Evolutionary conservation across 2,113 vertebrate species (phyloP), one percentile per base, ranked within the genome.

Genomic region (Myotis davidii): DNA sequence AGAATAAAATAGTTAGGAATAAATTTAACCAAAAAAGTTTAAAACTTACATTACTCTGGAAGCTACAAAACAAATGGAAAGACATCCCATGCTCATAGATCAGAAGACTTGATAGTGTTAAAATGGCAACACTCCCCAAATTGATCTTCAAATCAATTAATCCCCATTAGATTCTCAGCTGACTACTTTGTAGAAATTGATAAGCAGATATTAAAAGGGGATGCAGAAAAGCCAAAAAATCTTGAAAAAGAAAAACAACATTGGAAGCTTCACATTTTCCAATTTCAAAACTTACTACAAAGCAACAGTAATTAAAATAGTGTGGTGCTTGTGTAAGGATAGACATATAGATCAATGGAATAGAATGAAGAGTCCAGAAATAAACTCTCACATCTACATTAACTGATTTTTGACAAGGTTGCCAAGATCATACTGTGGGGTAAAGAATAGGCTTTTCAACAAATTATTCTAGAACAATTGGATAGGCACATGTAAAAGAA

Each of bases 31-130:
- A 29, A 23, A 50, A 48, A 81, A 61, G 27, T 42, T 7, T 13
- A 48, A 81, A 69, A 39, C 4, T 27, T 42, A 37, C 27, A n/a
- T 18, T 67, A 78, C 29, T 48, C 10, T 32, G 14, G 56, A 85
- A 88, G 88, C 32, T n/a, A 73, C 20, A 85, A 85, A 89, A 59
- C 9, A 67, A 83, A 61, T 65, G 23, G 21, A 91, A 94, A 94
- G 59, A 61, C 25, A 87, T 61, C 16, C 37, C 29, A 76, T 11
- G 18, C 54, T 76, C 32, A 37, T 21, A 18, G 61, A 42, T 56
- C 29, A 10, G 64, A 72, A 83, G 23, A 78, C 34, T 45, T 52
- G 16, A n/a, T 25, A 61, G 11, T 27, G 3, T 37, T 79, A 85
- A 79, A 42, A 69, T 7, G 42, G 27, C 67, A 92, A 48, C 37